Percentiles rank a stretch among this genome's conserved stretches.
These are phyloP conservation scores for Tragelaphus oryx DNA, from an alignment of 2,797 vertebrate species.

Conservation along the genomic window DNA sequence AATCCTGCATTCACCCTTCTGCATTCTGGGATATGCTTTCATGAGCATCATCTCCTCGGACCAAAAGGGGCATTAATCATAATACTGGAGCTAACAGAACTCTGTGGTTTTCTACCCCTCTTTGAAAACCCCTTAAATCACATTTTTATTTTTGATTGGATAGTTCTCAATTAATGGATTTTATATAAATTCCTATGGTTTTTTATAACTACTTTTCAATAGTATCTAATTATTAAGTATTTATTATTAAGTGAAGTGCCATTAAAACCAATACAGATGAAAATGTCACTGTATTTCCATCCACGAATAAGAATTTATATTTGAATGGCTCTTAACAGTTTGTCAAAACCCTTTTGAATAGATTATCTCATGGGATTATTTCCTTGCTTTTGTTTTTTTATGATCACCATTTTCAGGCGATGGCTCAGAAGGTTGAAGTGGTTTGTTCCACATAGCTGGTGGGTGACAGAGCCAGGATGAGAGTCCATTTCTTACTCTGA, in stretches of 20 bases:
- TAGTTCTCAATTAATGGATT: neutral
- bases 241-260: neutral
- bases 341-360: neutral
- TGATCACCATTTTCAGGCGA: neutral
- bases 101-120: neutral
- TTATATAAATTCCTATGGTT: neutral
- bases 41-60: neutral
- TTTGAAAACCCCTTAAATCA: neutral
- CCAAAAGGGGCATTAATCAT: neutral
- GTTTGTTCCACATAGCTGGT: neutral
- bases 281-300: neutral
- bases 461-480: neutral
- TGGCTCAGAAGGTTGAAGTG: neutral
- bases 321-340: neutral
- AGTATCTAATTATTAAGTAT: neutral
- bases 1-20: neutral
- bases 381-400: neutral
- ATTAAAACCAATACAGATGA: neutral
- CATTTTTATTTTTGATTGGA: constrained; percentile 8
- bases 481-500: neutral
- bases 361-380: neutral
- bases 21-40: neutral
- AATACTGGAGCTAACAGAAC: neutral
- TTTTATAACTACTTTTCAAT: neutral
- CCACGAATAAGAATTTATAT: neutral